Evolutionary conservation across 2,797 vertebrate species (phyloP).

Genomic region (Acanthornis magna): DNA sequence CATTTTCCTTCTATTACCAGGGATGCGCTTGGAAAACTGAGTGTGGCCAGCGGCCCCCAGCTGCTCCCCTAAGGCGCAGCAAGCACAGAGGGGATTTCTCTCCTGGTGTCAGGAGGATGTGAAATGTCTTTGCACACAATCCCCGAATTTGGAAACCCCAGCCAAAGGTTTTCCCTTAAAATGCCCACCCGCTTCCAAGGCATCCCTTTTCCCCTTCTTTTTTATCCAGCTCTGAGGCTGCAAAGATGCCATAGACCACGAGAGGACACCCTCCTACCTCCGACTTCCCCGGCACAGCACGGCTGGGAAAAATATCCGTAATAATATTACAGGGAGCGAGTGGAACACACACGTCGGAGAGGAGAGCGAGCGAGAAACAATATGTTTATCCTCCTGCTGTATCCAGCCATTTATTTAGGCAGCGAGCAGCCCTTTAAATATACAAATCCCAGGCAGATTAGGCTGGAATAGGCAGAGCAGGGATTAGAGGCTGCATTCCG

Average conservation of each 20-base stretch:
- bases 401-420: constrained; percentile 56
- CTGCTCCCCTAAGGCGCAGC: background rate
- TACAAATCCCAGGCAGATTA: constrained; percentile 38
- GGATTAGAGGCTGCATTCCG: constrained; percentile 55
- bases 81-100: rapidly evolving
- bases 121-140: rapidly evolving
- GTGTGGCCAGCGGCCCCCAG: background rate
- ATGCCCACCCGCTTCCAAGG: background rate
- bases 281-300: background rate
- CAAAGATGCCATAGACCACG: constrained; percentile 55
- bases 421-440: constrained; percentile 60
- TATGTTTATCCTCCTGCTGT: constrained; percentile 29
- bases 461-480: constrained; percentile 55
- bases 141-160: background rate
- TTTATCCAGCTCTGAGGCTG: background rate
- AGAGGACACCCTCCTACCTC: constrained; percentile 75
- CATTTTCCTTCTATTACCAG: background rate
- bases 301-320: constrained; percentile 7
- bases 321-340: constrained; percentile 24
- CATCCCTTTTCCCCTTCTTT: background rate
- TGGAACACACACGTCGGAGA: constrained; percentile 49
- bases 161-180: background rate
- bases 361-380: constrained; percentile 9
- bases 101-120: rapidly evolving
- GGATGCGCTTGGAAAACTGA: background rate